Conservation (phyloP, 92 coral and sea anemone species). For the Parazoanthus darwini region DNA sequence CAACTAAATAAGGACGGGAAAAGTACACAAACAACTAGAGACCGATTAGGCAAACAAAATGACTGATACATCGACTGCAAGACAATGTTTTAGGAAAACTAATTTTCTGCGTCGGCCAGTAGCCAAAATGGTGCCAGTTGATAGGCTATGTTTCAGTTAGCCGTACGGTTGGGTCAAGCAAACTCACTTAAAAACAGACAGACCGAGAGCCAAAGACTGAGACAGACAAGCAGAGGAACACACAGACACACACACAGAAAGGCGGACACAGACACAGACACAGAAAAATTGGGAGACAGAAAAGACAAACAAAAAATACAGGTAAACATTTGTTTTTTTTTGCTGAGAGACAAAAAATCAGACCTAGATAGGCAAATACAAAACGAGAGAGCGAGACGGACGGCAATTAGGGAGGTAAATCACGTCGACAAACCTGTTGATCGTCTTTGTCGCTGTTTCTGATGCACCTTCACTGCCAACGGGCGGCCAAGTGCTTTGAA, state of each 20-base stretch:
- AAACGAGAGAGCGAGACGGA: not conserved
- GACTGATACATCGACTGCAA: too few species aligned
- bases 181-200: not conserved
- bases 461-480: conserved; percentile 70
- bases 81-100: too few species aligned
- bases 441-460: conserved; percentile 67
- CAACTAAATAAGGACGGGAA: too few species aligned
- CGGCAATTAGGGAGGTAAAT: not conserved
- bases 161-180: too few species aligned
- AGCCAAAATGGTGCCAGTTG: too few species aligned
- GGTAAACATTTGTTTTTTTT: not conserved
- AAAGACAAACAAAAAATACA: not conserved
- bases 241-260: not conserved
- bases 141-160: too few species aligned
- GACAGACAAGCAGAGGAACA: not conserved
- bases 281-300: not conserved
- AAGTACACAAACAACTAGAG: too few species aligned
- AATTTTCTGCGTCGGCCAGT: too few species aligned
- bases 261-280: not conserved
- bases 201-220: not conserved
- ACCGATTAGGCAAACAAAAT: too few species aligned
- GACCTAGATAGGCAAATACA: not conserved
- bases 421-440: conserved; percentile 49
- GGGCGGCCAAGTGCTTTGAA: conserved; percentile 64
- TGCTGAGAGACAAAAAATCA: not conserved